Conservation (phyloP, 2,888 invertebrate genomes). For the Isotomurus palustris region DNA sequence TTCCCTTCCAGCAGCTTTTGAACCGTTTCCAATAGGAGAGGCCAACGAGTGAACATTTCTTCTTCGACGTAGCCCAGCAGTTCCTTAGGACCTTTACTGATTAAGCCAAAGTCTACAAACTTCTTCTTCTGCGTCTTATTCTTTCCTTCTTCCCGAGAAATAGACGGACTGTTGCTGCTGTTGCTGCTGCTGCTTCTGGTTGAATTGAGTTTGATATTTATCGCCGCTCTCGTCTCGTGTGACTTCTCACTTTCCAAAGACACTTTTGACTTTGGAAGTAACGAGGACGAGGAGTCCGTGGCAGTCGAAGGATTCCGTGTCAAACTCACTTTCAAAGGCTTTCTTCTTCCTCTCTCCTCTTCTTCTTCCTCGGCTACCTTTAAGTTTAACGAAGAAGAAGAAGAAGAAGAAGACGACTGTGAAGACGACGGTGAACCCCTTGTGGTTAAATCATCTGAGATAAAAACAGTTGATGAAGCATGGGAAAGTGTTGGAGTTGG, state of each 20-base stretch:
- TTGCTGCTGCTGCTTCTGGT: neutral
- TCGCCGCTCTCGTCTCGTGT: too few species aligned
- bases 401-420: slow-evolving; percentile 4
- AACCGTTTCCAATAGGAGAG: slow-evolving; percentile 5
- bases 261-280: too few species aligned
- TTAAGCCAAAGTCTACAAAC: too few species aligned
- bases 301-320: neutral
- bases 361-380: neutral
- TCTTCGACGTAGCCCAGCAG: slow-evolving; percentile 4
- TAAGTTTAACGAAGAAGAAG: neutral
- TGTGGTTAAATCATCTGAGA: slow-evolving; percentile 2
- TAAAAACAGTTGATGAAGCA: neutral
- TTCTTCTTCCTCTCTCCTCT: slow-evolving; percentile 1
- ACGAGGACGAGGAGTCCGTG: neutral
- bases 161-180: too few species aligned
- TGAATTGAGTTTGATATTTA: too few species aligned
- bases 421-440: too few species aligned
- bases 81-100: slow-evolving; percentile 5
- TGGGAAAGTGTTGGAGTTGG: neutral
- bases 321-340: slow-evolving; percentile 8
- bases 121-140: too few species aligned
- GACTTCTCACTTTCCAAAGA: too few species aligned
- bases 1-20: neutral
- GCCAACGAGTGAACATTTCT: slow-evolving; percentile 14
- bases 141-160: too few species aligned